These are phyloP conservation scores for Adoxophyes honmai DNA, from an alignment of 1,140 invertebrate species.

Conservation along the genomic window DNA sequence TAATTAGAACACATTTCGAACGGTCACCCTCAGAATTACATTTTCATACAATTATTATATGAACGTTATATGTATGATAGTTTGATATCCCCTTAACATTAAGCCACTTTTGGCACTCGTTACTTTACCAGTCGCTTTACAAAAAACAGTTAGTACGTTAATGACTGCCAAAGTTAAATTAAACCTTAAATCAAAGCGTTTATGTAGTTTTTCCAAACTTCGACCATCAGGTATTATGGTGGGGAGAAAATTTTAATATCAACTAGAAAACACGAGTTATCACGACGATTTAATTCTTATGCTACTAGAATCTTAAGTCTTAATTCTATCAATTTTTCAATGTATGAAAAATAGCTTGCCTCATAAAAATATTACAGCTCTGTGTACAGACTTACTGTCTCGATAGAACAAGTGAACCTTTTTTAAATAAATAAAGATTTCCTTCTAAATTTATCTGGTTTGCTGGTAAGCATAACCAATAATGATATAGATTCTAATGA, in stretches of 20 bases:
- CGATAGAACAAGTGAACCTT: too few species aligned
- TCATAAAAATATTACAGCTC: conserved; percentile 8
- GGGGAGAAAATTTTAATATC: background rate
- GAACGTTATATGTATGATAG: background rate
- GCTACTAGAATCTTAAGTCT: conserved; percentile 10
- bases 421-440: too few species aligned
- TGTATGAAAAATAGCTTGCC: conserved; percentile 8
- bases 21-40: too few species aligned
- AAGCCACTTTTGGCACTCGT: conserved; percentile 45
- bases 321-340: background rate
- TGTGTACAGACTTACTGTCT: background rate
- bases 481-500: too few species aligned
- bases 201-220: too few species aligned
- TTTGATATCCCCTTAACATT: conserved; percentile 18
- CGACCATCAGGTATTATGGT: too few species aligned
- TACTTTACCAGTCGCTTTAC: conserved; percentile 20
- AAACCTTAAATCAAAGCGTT: too few species aligned
- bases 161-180: background rate
- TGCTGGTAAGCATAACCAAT: too few species aligned
- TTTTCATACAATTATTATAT: background rate
- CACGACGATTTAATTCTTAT: background rate
- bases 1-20: background rate
- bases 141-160: background rate
- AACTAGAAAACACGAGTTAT: background rate
- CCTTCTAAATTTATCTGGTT: too few species aligned